Conservation (phyloP, 2,888 invertebrate genomes). For the Diplazon laetatorius region DNA sequence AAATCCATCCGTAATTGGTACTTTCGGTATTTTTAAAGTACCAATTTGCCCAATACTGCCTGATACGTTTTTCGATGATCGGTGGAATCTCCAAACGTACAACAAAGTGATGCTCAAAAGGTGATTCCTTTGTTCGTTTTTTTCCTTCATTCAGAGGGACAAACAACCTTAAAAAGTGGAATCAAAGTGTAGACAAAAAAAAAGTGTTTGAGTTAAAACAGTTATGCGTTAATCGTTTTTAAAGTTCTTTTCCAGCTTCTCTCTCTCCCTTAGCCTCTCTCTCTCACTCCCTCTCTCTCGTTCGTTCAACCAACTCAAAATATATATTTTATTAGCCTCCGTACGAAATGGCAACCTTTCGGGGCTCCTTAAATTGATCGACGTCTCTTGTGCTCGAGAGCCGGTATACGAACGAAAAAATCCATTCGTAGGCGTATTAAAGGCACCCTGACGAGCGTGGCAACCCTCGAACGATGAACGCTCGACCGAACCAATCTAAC, state of each 20-base stretch:
- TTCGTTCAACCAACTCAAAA: too few species aligned
- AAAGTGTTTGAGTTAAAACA: conserved; percentile 34
- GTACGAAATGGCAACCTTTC: not conserved
- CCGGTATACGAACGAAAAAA: too few species aligned
- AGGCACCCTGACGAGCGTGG: conserved; percentile 63
- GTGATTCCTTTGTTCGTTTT: too few species aligned
- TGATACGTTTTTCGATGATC: too few species aligned
- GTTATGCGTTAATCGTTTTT: conserved; percentile 28
- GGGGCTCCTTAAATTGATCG: conserved; percentile 63
- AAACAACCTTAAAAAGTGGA: not conserved
- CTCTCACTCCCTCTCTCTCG: conserved; percentile 14
- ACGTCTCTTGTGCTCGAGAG: too few species aligned
- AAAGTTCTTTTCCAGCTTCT: not conserved
- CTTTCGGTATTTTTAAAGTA: too few species aligned
- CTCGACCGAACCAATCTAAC: conserved; percentile 48
- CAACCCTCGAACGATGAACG: conserved; percentile 61
- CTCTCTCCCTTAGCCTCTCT: not conserved
- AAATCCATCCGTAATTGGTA: too few species aligned
- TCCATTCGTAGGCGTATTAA: conserved; percentile 65
- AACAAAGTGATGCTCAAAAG: too few species aligned
- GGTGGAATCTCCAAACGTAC: too few species aligned
- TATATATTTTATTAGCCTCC: conserved; percentile 5
- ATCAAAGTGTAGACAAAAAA: not conserved
- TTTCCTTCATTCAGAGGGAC: too few species aligned
- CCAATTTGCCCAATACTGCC: too few species aligned